These are phyloP conservation scores for Ips nitidus DNA, from an alignment of 1,140 invertebrate genomes.

Conservation along the genomic window DNA sequence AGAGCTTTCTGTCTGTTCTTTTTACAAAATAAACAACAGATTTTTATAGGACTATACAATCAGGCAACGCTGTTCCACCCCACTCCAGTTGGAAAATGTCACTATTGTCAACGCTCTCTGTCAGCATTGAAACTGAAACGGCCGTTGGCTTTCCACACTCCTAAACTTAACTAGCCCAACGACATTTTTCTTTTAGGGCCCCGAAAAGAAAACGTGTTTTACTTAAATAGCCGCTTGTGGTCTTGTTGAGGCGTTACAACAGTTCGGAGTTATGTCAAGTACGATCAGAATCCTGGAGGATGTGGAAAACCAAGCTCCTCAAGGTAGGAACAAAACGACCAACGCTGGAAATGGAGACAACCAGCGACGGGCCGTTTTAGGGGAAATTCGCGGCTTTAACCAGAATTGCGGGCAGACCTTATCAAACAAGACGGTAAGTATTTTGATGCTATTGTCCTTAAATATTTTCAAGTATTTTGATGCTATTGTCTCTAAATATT, in stretches of 20 bases:
- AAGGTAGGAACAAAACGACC: conserved; percentile 53
- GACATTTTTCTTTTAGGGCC: not conserved
- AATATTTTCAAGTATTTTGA: too few species aligned
- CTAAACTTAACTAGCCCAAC: not conserved
- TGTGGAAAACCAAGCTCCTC: conserved; percentile 61
- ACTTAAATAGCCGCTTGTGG: not conserved
- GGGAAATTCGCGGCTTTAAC: conserved; percentile 39
- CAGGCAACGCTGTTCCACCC: too few species aligned
- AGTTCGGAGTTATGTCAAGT: not conserved
- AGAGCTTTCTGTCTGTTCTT: too few species aligned
- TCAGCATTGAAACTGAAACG: not conserved
- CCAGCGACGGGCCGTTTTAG: conserved; percentile 61
- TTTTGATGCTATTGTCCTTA: too few species aligned
- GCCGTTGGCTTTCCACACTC: not conserved
- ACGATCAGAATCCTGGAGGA: conserved; percentile 66
- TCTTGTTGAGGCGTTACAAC: not conserved
- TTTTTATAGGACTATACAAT: too few species aligned
- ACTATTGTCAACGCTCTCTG: too few species aligned
- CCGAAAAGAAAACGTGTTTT: not conserved
- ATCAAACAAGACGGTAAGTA: too few species aligned
- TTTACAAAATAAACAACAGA: too few species aligned
- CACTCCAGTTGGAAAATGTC: too few species aligned
- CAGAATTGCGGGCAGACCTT: too few species aligned
- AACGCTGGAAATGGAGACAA: conserved; percentile 49
- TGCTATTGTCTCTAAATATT: too few species aligned